These are phyloP conservation scores for Acleris emargana DNA, from an alignment of 2,888 invertebrate species.

Conservation along the genomic window DNA sequence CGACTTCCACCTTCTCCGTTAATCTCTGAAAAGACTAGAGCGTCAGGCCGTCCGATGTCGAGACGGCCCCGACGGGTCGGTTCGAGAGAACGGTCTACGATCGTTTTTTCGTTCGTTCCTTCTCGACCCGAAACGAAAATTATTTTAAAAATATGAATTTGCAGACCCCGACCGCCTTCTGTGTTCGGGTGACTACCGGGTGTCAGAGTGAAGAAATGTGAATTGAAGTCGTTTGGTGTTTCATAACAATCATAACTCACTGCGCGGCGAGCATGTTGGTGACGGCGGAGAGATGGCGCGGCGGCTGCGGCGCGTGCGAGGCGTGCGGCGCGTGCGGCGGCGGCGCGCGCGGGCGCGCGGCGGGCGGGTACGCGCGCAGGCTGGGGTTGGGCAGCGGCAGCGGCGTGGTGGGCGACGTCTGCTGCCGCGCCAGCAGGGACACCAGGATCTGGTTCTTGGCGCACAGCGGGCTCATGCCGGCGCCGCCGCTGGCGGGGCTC, in stretches of 20 bases:
- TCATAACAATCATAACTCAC: conserved; percentile 31
- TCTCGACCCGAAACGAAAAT: too few relatives aligned
- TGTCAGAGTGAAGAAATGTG: too few relatives aligned
- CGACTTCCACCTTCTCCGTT: too few relatives aligned
- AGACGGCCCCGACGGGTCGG: too few relatives aligned
- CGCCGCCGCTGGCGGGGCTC: conserved; percentile 61
- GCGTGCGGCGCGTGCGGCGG: conserved; percentile 52
- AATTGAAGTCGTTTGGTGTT: too few relatives aligned
- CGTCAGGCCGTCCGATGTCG: too few relatives aligned
- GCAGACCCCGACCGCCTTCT: too few relatives aligned
- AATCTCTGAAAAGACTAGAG: too few relatives aligned
- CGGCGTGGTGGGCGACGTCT: conserved; percentile 86
- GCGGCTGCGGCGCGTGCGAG: conserved; percentile 3
- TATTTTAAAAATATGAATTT: too few relatives aligned
- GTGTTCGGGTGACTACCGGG: too few relatives aligned
- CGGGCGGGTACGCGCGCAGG: conserved; percentile 60
- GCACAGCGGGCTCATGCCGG: conserved; percentile 87
- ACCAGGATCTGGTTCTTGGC: conserved; percentile 94
- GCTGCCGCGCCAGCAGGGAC: conserved; percentile 90
- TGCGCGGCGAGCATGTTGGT: conserved; percentile 59
- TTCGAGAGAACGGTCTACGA: too few relatives aligned
- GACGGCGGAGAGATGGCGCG: conserved; percentile 54
- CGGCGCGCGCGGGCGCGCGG: conserved; percentile 51
- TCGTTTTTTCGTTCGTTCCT: too few relatives aligned
- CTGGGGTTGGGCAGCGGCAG: conserved; percentile 89